These are phyloP conservation scores for Coilia nasus DNA, from an alignment of 2,797 vertebrate species.

Conservation along the genomic window DNA sequence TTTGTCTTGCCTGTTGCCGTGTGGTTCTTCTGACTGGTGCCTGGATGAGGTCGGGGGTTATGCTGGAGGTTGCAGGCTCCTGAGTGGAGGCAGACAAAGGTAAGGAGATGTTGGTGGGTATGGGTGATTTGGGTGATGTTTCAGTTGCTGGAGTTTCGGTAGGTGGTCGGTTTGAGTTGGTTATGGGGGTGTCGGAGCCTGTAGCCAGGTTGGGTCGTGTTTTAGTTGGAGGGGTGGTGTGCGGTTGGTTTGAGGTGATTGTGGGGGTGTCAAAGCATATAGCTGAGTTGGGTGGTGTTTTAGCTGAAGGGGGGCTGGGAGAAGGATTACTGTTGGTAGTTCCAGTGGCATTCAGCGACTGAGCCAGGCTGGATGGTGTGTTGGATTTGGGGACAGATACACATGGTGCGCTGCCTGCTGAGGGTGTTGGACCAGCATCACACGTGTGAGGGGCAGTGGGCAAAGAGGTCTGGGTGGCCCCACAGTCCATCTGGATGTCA, in stretches of 20 bases:
- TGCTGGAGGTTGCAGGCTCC: background rate
- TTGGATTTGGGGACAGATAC: background rate
- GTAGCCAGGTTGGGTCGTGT: background rate
- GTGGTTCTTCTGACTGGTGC: constrained; percentile 42
- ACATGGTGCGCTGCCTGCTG: no score
- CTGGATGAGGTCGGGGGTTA: background rate
- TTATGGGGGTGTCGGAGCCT: background rate
- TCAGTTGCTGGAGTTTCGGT: background rate
- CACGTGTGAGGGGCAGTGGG: background rate
- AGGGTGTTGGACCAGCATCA: background rate
- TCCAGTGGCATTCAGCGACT: no score
- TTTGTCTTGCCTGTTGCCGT: background rate
- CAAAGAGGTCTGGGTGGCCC: background rate
- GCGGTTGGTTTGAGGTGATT: background rate
- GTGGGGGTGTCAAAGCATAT: background rate
- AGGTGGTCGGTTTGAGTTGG: background rate
- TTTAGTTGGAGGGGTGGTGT: background rate
- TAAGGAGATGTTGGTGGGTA: background rate
- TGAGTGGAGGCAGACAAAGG: background rate
- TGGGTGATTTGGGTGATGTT: background rate
- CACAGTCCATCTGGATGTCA: background rate
- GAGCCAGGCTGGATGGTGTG: background rate
- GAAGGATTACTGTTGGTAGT: no score
- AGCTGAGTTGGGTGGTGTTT: background rate
- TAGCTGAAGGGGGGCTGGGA: no score